Conservation (phyloP, 2,113 vertebrate species). For the Hyla sarda region DNA sequence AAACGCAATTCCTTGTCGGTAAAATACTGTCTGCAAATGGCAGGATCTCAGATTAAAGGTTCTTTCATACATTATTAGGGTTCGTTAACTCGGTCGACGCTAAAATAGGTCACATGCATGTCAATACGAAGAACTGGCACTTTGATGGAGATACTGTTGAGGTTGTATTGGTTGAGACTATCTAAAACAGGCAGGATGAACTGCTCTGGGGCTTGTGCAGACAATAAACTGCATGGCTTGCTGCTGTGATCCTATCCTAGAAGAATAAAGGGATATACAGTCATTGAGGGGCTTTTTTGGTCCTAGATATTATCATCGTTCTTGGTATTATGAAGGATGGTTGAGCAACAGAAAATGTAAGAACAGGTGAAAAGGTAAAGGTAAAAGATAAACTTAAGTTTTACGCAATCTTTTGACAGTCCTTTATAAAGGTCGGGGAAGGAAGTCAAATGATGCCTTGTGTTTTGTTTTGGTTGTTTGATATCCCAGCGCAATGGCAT, state of each 20-base stretch:
- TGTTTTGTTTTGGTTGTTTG: too few species aligned
- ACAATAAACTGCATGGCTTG: not conserved
- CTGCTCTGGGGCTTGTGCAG: not conserved
- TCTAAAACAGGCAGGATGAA: not conserved
- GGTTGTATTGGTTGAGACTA: not conserved
- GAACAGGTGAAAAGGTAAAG: too few species aligned
- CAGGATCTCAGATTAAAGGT: not conserved
- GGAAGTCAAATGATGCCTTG: too few species aligned
- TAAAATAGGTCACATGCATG: conserved; percentile 53
- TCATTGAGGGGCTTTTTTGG: not conserved
- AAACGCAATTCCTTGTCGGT: conserved; percentile 23
- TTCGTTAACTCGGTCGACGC: not conserved
- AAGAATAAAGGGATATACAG: not conserved
- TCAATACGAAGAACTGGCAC: not conserved
- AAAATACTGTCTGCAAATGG: not conserved
- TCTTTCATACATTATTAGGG: conserved; percentile 7
- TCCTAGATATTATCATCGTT: not conserved
- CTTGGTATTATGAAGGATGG: not conserved
- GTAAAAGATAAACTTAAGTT: too few species aligned
- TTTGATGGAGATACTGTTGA: conserved; percentile 33
- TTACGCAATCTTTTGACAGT: too few species aligned
- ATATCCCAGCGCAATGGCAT: too few species aligned
- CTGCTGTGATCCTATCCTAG: not conserved
- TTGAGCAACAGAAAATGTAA: too few species aligned
- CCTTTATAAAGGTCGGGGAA: too few species aligned